phyloP scores from a whole-genome alignment of 2,797 vertebrate genomes.

The Heteromormyrus szaboi region DNA sequence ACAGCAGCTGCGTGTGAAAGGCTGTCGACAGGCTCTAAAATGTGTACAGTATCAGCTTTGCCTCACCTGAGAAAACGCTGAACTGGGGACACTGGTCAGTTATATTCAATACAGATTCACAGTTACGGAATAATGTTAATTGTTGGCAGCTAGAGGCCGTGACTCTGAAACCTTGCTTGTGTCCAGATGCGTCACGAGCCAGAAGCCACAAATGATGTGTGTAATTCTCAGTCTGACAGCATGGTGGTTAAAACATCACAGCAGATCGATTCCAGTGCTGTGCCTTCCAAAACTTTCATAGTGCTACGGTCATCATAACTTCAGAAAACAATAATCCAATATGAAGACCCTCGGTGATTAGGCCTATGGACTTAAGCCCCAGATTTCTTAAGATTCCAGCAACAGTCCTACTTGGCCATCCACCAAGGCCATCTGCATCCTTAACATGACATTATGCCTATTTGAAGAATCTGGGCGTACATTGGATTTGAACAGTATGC shows the following conservation, averaged over 20 bases:
- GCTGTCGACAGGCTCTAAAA: not conserved
- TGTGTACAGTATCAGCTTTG: not conserved
- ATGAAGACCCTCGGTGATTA: not conserved
- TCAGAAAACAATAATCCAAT: not conserved
- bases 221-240: not conserved
- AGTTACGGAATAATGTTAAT: not conserved
- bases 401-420: not conserved
- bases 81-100: not conserved
- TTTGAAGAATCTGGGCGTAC: slow-evolving; percentile 54
- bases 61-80: not conserved
- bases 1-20: not conserved
- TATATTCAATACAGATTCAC: not conserved
- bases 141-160: not conserved
- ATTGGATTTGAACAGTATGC: not conserved
- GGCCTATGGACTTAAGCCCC: not conserved
- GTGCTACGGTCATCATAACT: not conserved
- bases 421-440: slow-evolving; percentile 67
- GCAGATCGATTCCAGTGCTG: not conserved
- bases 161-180: not conserved
- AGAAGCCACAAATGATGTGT: not conserved
- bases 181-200: not conserved
- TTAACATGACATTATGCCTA: slow-evolving; percentile 58
- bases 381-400: not conserved
- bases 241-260: not conserved
- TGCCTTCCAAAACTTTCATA: not conserved